Base-by-base conservation (phyloP, 2,113 vertebrate genomes). In the Urocitellus parryii region DNA sequence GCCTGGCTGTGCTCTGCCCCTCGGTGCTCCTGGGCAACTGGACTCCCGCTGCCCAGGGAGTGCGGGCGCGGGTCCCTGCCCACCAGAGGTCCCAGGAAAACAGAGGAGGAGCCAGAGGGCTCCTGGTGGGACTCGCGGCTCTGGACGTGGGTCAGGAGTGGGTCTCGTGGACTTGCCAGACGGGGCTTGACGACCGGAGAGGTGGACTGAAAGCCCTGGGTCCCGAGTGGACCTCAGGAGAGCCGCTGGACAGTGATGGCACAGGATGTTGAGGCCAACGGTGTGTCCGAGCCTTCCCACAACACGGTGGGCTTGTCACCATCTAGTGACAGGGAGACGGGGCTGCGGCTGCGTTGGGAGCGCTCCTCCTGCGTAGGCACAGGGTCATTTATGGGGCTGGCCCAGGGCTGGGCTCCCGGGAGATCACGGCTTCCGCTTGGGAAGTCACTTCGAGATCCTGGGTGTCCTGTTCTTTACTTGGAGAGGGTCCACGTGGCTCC, bases 31-130 rank as follows among this genome's bases (percentile, higher is more conserved):
- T 24, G 58, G 58, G 58, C 58, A 24, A 1, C 56, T 0, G 18
- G 17, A 6, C 58, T 61, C 20, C 20, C 8, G 1, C 5, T 1
- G 24, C 61, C 22, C 22, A 22, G 2, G 0, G 58, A 61, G 58
- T 25, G 61, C 0, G 22, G 22, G 22, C 1, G 20, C 24, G 1
- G 58, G 17, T 58, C 56, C 17, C 56, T 25, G 58, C 24, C 6
- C 22, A 8, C 24, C 61, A 63, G 24, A 27, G 61, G 61, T 25
- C 10, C 24, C 61, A 4, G 24, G 61, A 16, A 85, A 96, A 96
- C 98, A 97, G 97, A 97, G 98, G 97, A 98, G 98, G 96, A 94
- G 88, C 85, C 96, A 92, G 97, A 4, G 18, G 56, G 24, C 61
- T 63, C 22, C 58, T 25, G 24, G 24, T 3, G 9, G 96, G 81